phyloP scores from a whole-genome alignment of 92 coral and sea anemone species.

The Zoanthus sansibaricus region DNA sequence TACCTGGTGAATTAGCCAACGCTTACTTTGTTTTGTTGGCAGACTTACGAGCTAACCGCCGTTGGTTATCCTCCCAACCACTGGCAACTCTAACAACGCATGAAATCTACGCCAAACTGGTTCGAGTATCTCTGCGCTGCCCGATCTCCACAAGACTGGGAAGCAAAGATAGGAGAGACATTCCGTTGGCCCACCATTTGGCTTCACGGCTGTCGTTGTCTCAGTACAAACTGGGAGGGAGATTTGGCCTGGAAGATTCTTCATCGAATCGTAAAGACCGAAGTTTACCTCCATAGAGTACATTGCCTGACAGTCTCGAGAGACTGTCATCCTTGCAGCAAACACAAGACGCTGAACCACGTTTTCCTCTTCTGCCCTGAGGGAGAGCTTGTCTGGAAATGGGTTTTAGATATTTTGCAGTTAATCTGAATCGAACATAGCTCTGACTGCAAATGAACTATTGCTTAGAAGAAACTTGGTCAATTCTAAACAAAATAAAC shows the following conservation, averaged over 20 bases:
- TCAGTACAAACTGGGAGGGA: background rate
- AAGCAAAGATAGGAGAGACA: too few species aligned
- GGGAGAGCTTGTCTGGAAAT: background rate
- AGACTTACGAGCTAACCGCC: background rate
- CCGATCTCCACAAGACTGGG: constrained; percentile 5
- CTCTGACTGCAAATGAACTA: background rate
- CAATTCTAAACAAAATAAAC: too few species aligned
- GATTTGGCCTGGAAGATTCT: constrained; percentile 13
- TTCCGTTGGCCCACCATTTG: background rate
- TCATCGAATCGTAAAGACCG: background rate
- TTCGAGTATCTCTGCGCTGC: background rate
- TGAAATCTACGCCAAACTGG: background rate
- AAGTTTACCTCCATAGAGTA: background rate
- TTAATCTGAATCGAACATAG: background rate
- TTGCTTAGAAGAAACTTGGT: too few species aligned
- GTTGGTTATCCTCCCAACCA: background rate
- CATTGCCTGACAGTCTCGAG: background rate
- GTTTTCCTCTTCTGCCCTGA: background rate
- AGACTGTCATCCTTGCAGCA: background rate
- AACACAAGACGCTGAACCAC: constrained; percentile 3
- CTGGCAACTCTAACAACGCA: background rate
- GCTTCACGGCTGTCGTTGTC: background rate
- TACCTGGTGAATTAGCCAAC: too few species aligned
- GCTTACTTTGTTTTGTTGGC: too few species aligned
- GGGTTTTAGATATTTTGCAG: background rate